Evolutionary conservation across 1,140 invertebrate genomes (phyloP).

Genomic region (Magallana angulata): DNA sequence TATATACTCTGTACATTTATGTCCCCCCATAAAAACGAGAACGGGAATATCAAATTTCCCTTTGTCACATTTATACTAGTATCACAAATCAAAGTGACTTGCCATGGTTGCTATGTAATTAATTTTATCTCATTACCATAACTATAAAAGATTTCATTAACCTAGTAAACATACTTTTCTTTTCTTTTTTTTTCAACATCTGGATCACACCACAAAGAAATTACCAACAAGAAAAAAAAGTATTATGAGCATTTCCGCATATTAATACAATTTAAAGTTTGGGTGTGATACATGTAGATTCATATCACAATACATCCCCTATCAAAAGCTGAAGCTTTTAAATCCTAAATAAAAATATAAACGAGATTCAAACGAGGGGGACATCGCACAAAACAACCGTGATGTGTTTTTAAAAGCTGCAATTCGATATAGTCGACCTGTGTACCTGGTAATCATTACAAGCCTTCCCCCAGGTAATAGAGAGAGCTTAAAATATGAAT

Average conservation of each 20-base stretch:
- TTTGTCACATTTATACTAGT: too few species aligned
- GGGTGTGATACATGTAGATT: neutral
- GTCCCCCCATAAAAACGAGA: too few species aligned
- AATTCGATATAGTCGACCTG: neutral
- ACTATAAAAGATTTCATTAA: neutral
- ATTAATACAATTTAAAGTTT: too few species aligned
- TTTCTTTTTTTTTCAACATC: neutral
- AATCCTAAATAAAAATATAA: slow-evolving; percentile 7
- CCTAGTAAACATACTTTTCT: neutral
- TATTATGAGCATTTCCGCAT: too few species aligned
- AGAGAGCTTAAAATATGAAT: slow-evolving; percentile 11
- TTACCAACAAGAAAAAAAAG: too few species aligned
- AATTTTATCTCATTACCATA: neutral
- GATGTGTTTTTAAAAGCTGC: slow-evolving; percentile 1
- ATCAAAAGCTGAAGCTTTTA: neutral
- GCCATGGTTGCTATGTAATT: too few species aligned
- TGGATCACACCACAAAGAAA: too few species aligned
- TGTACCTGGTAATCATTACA: neutral
- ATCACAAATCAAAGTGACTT: too few species aligned
- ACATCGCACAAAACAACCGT: neutral
- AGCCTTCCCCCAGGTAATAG: neutral
- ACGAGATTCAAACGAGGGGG: neutral
- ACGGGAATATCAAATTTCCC: too few species aligned
- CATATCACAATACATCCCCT: neutral
- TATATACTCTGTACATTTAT: too few species aligned